These are phyloP conservation scores for Erethizon dorsatum DNA, from an alignment of 2,797 vertebrate species.

Conservation along the genomic window DNA sequence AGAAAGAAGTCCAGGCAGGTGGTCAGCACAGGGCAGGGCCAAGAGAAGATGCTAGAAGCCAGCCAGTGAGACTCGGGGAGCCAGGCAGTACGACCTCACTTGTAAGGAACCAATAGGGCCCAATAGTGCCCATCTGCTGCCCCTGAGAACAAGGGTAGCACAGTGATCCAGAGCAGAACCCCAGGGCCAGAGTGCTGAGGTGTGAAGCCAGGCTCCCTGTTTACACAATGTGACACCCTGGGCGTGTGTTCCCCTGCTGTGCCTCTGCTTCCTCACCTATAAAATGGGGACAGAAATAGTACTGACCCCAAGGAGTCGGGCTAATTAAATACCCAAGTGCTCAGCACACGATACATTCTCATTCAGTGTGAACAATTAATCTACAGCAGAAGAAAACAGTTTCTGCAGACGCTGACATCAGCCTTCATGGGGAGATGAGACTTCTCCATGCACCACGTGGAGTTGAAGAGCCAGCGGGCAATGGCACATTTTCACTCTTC, in stretches of 20 bases:
- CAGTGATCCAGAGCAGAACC: neutral
- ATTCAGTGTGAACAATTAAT: neutral
- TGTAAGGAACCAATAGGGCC: neutral
- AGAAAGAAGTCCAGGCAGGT: neutral
- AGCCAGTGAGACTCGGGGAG: neutral
- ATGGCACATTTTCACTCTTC: fast-evolving
- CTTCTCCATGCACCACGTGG: neutral
- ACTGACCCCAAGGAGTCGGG: neutral
- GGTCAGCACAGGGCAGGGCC: neutral
- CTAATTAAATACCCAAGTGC: neutral
- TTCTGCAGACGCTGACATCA: neutral
- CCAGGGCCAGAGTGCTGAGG: neutral
- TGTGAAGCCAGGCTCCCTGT: neutral
- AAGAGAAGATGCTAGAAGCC: neutral
- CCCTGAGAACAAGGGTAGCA: neutral
- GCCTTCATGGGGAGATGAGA: neutral
- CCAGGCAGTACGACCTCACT: neutral
- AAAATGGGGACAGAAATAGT: neutral
- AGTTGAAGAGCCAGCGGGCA: neutral
- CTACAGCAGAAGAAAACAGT: neutral
- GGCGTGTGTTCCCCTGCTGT: neutral
- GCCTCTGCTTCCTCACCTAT: neutral
- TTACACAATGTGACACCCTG: neutral
- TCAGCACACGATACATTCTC: neutral
- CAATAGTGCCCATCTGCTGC: neutral